phyloP scores from a whole-genome alignment of 35 echinoderm and acorn worm species.

The Heliocidaris tuberculata region DNA sequence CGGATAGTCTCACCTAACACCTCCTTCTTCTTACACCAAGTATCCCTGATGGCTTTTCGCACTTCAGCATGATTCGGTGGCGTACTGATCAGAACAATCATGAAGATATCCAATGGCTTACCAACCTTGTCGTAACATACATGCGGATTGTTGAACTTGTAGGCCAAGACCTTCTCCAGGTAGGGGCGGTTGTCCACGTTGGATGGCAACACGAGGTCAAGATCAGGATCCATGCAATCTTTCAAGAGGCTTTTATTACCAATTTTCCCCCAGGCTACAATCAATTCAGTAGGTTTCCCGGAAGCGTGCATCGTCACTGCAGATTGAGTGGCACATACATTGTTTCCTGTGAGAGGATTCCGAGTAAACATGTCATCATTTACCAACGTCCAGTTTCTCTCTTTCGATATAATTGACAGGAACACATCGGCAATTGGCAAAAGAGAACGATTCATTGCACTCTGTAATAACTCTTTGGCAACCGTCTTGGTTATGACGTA shows the following conservation, averaged over 20 bases:
- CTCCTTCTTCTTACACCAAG: neutral
- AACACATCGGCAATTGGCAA: constrained; percentile 17
- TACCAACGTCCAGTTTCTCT: constrained; percentile 39
- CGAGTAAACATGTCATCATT: constrained; percentile 2
- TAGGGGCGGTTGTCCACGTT: constrained; percentile 21
- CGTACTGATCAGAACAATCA: constrained; percentile 30
- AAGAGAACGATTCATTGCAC: neutral
- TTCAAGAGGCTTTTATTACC: neutral
- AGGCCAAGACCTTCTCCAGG: neutral
- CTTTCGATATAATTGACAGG: neutral
- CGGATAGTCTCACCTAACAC: constrained; percentile 37
- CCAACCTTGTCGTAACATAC: constrained; percentile 9
- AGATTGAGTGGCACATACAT: neutral
- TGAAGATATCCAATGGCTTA: constrained; percentile 3
- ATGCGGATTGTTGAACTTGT: constrained; percentile 1
- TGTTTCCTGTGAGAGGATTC: neutral
- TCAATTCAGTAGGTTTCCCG: neutral
- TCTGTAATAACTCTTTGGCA: neutral
- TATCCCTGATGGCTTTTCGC: constrained; percentile 46
- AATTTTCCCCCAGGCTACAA: neutral
- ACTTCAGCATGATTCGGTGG: neutral
- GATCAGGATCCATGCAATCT: constrained; percentile 22
- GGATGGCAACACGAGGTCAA: constrained; percentile 3
- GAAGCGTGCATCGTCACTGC: neutral
- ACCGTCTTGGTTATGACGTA: constrained; percentile 16